Percentiles rank a stretch among this genome's conserved stretches.
These are phyloP conservation scores for Danaus melanippus DNA, from an alignment of 1,140 invertebrate species.

Conservation along the genomic window DNA sequence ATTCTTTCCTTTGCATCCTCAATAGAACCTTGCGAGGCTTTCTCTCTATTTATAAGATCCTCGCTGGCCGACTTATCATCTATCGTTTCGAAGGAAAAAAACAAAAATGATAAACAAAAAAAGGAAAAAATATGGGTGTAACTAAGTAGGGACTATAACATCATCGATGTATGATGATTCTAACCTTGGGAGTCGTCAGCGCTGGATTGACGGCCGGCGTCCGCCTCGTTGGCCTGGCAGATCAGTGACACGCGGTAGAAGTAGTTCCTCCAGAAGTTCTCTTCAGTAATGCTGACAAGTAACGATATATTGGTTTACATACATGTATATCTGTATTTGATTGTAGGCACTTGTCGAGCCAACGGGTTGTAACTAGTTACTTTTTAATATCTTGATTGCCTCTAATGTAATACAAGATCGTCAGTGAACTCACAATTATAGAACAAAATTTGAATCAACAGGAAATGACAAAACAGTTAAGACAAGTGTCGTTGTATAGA, in stretches of 20 bases:
- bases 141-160: background rate
- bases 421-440: too few species aligned
- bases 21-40: conserved; percentile 52
- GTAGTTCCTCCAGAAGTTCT: conserved; percentile 99
- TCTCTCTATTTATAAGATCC: conserved; percentile 44
- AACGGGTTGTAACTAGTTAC: too few species aligned
- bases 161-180: background rate
- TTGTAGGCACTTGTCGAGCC: too few species aligned
- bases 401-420: too few species aligned
- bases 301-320: background rate
- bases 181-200: conserved; percentile 59
- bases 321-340: background rate
- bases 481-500: too few species aligned
- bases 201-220: conserved; percentile 63
- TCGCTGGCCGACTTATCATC: conserved; percentile 50
- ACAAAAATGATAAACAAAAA: conserved; percentile 22
- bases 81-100: conserved; percentile 30
- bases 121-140: conserved; percentile 7
- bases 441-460: too few species aligned
- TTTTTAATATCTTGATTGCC: too few species aligned
- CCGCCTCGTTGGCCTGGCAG: conserved; percentile 92
- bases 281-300: conserved; percentile 91
- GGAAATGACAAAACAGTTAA: too few species aligned
- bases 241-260: conserved; percentile 99
- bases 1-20: conserved; percentile 61